phyloP scores from a whole-genome alignment of 2,888 invertebrate species.

The Orchestes rusci region DNA sequence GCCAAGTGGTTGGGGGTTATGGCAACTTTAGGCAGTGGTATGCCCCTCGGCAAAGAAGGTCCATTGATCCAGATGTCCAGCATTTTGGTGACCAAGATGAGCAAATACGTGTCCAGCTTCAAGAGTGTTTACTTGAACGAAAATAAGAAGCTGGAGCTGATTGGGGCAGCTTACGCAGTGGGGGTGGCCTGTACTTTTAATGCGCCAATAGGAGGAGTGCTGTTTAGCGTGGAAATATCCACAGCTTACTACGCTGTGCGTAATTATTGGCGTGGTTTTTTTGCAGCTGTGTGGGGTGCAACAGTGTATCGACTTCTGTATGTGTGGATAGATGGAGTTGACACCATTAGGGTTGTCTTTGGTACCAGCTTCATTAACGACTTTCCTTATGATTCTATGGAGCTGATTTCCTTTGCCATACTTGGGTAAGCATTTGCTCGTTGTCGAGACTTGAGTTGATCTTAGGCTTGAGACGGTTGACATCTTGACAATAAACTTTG shows the following conservation, averaged over 20 bases:
- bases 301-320: slow-evolving; percentile 81
- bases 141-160: slow-evolving; percentile 90
- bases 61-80: slow-evolving; percentile 97
- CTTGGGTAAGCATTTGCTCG: slow-evolving; percentile 76
- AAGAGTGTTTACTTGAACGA: slow-evolving; percentile 91
- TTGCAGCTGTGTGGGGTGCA: slow-evolving; percentile 94
- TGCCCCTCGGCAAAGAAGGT: slow-evolving; percentile 97
- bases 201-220: slow-evolving; percentile 91
- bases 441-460: too few species aligned
- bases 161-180: slow-evolving; percentile 94
- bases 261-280: slow-evolving; percentile 97
- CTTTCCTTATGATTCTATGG: slow-evolving; percentile 93
- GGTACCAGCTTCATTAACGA: slow-evolving; percentile 84
- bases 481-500: too few species aligned
- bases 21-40: slow-evolving; percentile 87
- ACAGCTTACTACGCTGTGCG: slow-evolving; percentile 95
- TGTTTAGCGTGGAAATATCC: slow-evolving; percentile 97
- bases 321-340: slow-evolving; percentile 88
- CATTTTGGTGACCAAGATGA: slow-evolving; percentile 84
- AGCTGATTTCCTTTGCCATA: slow-evolving; percentile 84
- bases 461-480: too few species aligned
- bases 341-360: slow-evolving; percentile 90
- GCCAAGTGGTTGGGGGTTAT: slow-evolving; percentile 89
- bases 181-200: slow-evolving; percentile 92
- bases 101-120: slow-evolving; percentile 84